These are phyloP conservation scores for Myzus persicae DNA, from an alignment of 1,140 invertebrate species.

Conservation along the genomic window DNA sequence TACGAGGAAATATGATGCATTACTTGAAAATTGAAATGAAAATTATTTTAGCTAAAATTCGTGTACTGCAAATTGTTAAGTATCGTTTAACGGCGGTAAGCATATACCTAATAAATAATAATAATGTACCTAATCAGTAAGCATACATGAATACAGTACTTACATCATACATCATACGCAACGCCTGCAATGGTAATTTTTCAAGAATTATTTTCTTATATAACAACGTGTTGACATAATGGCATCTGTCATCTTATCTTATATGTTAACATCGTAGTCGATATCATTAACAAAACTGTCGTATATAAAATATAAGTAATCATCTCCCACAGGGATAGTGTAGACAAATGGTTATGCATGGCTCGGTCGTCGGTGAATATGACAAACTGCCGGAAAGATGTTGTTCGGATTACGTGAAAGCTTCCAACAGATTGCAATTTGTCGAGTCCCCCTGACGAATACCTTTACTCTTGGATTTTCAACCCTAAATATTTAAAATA, in stretches of 20 bases:
- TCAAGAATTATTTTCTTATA: not conserved
- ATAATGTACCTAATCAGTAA: not conserved
- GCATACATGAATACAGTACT: not conserved
- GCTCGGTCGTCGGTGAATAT: not conserved
- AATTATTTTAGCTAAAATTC: not conserved
- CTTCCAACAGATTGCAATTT: slow-evolving; percentile 19
- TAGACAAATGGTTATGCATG: not conserved
- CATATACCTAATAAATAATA: not conserved
- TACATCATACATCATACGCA: not conserved
- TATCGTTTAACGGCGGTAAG: not conserved
- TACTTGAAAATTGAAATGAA: not conserved
- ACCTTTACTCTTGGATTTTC: slow-evolving; percentile 7
- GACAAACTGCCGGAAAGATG: not conserved
- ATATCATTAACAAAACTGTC: not conserved
- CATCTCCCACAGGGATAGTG: not conserved
- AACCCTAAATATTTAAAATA: not conserved
- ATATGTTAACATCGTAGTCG: not conserved
- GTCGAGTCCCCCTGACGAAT: not conserved
- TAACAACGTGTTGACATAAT: not conserved
- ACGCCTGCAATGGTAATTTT: not conserved
- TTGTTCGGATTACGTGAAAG: not conserved
- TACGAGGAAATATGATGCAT: not conserved
- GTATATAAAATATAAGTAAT: not conserved
- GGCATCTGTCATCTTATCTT: not conserved
- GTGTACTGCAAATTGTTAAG: not conserved